Base-by-base conservation (phyloP, 1,140 invertebrate genomes). In the Spodoptera frugiperda region DNA sequence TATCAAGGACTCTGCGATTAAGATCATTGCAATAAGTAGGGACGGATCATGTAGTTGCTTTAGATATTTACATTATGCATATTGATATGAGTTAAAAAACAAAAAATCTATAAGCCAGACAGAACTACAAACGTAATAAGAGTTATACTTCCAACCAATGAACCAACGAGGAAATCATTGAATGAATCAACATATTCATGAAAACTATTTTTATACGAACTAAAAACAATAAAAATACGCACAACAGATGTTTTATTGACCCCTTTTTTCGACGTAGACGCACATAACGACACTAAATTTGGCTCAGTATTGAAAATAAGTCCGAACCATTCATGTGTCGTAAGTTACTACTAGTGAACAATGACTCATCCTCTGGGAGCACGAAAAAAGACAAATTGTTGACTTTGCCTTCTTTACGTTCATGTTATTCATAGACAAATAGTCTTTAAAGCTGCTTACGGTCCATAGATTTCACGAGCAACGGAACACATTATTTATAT, bases 371-470 rank as follows among this genome's bases (percentile, higher is more conserved):
- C 59, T 63, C 33, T 14, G 33, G n/a, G 57, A 61, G 59, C n/a
- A 15, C 33, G 30, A 63, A 63, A 63, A 61, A 63, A 63, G 33
- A 44, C 33, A 44, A 63, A 63, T 63, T 63, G 59, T 33, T 33
- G 17, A 63, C 59, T 63, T 14, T 44, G 15, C 15, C 33, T 15
- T 63, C 15, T 63, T 33, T 44, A 44, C 10, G 15, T 9, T 44
- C 59, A 63, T 33, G n/a, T 10, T 44, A 63, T 63, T 44, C 2
- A 63, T 63, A 63, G 59, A 63, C 17, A 63, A 63, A 63, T 63
- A 33, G 33, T 17, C 1, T 63, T 63, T 63, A 63, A 44, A 44
- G 59, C 33, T 63, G 44, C n/a, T 63, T 15, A 63, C 21, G 44
- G 33, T 44, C 33, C 30, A 63, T 9, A 33, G 33, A 61, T 61